phyloP scores from a whole-genome alignment of 1,140 invertebrate genomes.

The Rhagoletis zephyria region DNA sequence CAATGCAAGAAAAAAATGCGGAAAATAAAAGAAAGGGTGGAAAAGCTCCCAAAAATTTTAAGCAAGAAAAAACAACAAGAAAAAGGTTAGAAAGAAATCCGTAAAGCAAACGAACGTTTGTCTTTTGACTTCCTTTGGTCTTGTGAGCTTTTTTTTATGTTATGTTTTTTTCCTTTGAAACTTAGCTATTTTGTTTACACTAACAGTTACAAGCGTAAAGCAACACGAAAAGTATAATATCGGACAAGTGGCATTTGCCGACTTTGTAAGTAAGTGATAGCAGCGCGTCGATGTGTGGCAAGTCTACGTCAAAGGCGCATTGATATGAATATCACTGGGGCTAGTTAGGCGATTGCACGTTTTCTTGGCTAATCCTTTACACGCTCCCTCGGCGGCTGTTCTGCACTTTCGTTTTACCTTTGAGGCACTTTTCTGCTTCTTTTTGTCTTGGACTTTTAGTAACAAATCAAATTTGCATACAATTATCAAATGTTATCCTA shows the following conservation, averaged over 20 bases:
- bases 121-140: slow-evolving; percentile 50
- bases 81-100: slow-evolving; percentile 11
- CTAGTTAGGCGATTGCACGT: background rate
- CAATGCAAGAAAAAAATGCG: background rate
- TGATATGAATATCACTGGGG: slow-evolving; percentile 40
- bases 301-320: background rate
- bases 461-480: slow-evolving; percentile 59
- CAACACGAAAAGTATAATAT: slow-evolving; percentile 39
- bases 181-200: slow-evolving; percentile 46
- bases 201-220: slow-evolving; percentile 48
- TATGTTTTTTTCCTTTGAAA: no score
- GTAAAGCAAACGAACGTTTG: slow-evolving; percentile 50
- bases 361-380: background rate
- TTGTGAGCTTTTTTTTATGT: slow-evolving; percentile 5
- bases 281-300: background rate
- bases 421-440: background rate
- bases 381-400: background rate
- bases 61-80: background rate
- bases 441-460: slow-evolving; percentile 51
- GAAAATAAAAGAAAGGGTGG: slow-evolving; percentile 42
- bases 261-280: slow-evolving; percentile 10
- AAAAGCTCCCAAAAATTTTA: background rate
- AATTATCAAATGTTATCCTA: slow-evolving; percentile 56
- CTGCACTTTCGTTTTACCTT: background rate
- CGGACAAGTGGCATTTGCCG: background rate